A percentile compares a stretch with the other conserved stretches of the same genome.
Conservation (phyloP, 2,797 vertebrate species). For the Sarcoramphus papa region DNA sequence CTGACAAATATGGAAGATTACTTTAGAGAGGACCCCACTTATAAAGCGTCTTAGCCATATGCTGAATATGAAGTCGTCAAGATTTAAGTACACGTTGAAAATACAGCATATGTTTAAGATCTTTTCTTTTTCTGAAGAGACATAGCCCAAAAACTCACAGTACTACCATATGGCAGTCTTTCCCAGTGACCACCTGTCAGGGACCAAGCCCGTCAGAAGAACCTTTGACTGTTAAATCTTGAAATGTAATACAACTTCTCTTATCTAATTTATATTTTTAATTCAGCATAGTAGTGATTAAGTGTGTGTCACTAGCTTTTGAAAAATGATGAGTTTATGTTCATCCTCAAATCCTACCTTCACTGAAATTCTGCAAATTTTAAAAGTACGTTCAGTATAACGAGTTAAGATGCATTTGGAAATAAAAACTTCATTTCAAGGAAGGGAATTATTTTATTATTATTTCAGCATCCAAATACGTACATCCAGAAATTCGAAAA, state of each 20-base stretch:
- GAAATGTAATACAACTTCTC: neutral
- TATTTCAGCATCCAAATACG: constrained; percentile 69
- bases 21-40: neutral
- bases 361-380: neutral
- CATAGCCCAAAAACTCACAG: neutral
- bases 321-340: neutral
- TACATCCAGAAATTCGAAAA: accelerated
- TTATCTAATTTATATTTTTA: neutral
- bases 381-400: neutral
- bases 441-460: neutral
- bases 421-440: neutral
- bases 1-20: neutral
- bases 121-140: neutral
- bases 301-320: neutral
- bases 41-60: neutral
- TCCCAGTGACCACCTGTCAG: neutral
- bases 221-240: neutral
- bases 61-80: neutral
- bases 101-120: neutral
- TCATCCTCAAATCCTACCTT: neutral
- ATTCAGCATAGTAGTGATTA: neutral
- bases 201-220: neutral
- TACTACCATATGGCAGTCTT: neutral
- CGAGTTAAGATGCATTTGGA: neutral
- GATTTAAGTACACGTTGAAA: neutral